Evolutionary conservation across 2,888 invertebrate genomes (phyloP).

Genomic region (Halictus quadricinctus): DNA sequence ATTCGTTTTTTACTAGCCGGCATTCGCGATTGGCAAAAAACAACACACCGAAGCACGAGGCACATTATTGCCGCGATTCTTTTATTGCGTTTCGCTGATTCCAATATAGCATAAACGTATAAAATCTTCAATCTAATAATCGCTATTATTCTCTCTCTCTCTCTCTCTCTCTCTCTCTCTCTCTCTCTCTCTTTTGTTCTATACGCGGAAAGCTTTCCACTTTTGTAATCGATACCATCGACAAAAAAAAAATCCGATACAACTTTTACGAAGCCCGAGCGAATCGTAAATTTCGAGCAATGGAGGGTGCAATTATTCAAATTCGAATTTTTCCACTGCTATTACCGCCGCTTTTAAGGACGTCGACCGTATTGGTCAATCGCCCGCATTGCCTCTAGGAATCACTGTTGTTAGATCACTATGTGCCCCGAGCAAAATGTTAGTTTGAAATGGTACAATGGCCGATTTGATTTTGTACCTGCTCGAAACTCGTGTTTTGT

Average conservation of each 20-base stretch:
- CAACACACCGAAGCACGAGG: background rate
- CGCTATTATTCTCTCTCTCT: background rate
- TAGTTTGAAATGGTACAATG: background rate
- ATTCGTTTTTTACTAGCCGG: background rate
- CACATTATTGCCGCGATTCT: background rate
- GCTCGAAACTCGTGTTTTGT: background rate
- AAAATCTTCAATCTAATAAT: background rate
- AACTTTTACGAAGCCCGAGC: background rate
- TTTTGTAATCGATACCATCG: background rate
- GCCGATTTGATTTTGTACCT: background rate
- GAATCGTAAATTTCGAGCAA: background rate
- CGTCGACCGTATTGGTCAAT: background rate
- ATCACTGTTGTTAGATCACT: slow-evolving; percentile 5
- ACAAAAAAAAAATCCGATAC: background rate
- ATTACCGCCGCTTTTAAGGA: background rate
- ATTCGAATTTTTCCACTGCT: background rate
- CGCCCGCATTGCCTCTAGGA: slow-evolving; percentile 19
- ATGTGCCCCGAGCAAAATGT: background rate
- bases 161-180: too few relatives aligned
- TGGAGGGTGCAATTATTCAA: background rate
- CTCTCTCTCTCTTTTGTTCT: too few relatives aligned
- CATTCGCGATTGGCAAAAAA: background rate
- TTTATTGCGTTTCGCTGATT: background rate
- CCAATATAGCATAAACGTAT: background rate
- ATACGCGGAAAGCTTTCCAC: too few relatives aligned